Conservation (phyloP, 2,113 vertebrate genomes). For the Neopipo cinnamomea region DNA sequence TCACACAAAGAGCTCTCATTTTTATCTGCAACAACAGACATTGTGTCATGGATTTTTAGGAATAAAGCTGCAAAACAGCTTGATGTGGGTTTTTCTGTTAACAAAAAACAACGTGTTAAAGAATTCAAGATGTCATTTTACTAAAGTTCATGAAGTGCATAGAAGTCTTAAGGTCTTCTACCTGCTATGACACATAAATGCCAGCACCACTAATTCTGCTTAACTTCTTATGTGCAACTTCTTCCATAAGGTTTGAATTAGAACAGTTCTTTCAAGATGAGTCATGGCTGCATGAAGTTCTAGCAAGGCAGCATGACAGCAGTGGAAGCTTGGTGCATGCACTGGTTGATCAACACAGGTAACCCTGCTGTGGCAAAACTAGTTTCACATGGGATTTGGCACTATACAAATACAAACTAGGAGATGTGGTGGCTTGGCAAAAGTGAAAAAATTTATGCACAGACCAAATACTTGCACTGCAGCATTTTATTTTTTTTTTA, state of each 20-base stretch:
- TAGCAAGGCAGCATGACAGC: neutral
- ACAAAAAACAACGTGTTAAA: neutral
- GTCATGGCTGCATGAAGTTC: neutral
- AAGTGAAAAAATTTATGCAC: neutral
- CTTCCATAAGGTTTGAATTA: slow-evolving; percentile 13
- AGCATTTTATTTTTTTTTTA: neutral
- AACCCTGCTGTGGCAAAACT: slow-evolving; percentile 19
- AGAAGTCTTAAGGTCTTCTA: neutral
- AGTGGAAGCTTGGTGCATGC: neutral
- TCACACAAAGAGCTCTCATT: neutral
- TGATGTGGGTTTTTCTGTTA: slow-evolving; percentile 11
- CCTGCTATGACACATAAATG: slow-evolving; percentile 10
- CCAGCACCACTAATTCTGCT: neutral
- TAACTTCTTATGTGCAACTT: neutral
- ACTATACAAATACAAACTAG: neutral
- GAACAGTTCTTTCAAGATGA: slow-evolving; percentile 1
- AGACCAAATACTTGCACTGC: neutral
- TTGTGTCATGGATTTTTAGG: slow-evolving; percentile 7
- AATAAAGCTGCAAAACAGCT: slow-evolving; percentile 17
- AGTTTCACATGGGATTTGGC: slow-evolving; percentile 2
- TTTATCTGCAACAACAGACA: slow-evolving; percentile 1
- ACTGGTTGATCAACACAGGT: slow-evolving; percentile 22
- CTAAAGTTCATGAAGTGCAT: neutral
- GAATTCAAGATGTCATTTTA: neutral
- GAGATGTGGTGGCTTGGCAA: neutral